phyloP scores from a whole-genome alignment of 2,888 invertebrate species.

The Cenopis cana region DNA sequence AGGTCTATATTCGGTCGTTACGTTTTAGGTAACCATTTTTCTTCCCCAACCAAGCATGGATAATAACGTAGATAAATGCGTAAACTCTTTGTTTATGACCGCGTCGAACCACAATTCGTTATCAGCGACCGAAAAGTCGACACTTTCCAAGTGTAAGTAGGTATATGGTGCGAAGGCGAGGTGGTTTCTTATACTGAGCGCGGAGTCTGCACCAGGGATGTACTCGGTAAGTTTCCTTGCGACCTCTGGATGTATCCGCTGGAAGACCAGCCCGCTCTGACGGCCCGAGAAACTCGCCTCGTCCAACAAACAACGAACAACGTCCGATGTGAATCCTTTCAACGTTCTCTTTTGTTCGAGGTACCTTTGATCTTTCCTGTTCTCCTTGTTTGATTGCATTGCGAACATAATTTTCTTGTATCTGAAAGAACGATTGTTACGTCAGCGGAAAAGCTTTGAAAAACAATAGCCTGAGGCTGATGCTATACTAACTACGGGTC shows the following conservation, averaged over 20 bases:
- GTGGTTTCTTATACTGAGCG: constrained; percentile 69
- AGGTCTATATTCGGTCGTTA: neutral
- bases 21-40: constrained; percentile 13
- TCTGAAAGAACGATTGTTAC: constrained; percentile 55
- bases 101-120: constrained; percentile 65
- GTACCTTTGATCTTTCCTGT: constrained; percentile 52
- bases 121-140: constrained; percentile 56
- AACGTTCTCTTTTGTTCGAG: constrained; percentile 57
- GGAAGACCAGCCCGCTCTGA: constrained; percentile 64
- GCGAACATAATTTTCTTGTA: constrained; percentile 65
- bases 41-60: constrained; percentile 51
- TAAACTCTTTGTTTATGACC: constrained; percentile 61
- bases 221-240: constrained; percentile 61
- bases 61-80: constrained; percentile 61
- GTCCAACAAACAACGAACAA: constrained; percentile 69
- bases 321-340: constrained; percentile 64
- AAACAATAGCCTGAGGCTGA: neutral
- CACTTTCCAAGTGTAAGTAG: constrained; percentile 55
- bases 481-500: neutral
- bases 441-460: constrained; percentile 5
- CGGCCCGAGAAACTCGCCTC: constrained; percentile 62
- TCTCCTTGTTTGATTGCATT: constrained; percentile 55
- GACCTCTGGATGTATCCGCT: constrained; percentile 63
- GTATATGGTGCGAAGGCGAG: constrained; percentile 73
- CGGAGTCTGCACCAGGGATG: constrained; percentile 65